Evolutionary conservation across 1,140 invertebrate species (phyloP).

Genomic region (Globodera ellingtonae): DNA sequence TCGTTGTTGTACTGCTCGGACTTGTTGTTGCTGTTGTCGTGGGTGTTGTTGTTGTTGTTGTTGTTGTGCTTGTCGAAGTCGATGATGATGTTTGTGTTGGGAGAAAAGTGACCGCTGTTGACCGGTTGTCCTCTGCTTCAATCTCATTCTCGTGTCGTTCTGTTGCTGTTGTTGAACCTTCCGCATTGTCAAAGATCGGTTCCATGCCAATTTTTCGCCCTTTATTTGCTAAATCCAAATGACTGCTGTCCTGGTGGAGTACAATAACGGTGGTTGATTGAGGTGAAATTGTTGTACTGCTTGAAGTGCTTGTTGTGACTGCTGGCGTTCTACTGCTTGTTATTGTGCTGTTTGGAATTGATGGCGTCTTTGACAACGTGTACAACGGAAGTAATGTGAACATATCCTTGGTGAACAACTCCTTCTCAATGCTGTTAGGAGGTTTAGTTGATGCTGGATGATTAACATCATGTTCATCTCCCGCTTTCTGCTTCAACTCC

Average conservation of each 20-base stretch:
- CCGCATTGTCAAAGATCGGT: not conserved
- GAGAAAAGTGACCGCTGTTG: constrained; percentile 12
- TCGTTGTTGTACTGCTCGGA: constrained; percentile 25
- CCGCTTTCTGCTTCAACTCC: not conserved
- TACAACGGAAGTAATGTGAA: constrained; percentile 6
- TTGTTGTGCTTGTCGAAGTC: constrained; percentile 2
- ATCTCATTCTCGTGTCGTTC: not conserved
- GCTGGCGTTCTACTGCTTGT: constrained; percentile 25
- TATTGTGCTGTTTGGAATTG: constrained; percentile 26
- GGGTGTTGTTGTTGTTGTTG: constrained; percentile 6
- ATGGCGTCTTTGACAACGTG: not conserved
- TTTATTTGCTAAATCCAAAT: not conserved
- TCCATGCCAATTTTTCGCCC: constrained; percentile 7
- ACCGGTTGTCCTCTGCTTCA: not conserved
- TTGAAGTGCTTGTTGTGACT: constrained; percentile 21
- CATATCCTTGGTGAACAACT: constrained; percentile 8
- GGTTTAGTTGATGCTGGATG: not conserved
- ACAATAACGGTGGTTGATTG: not conserved
- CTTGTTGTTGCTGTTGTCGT: constrained; percentile 34
- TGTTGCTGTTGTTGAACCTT: too few relatives aligned
- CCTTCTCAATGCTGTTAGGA: not conserved
- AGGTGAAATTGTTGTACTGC: not conserved
- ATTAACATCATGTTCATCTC: too few relatives aligned
- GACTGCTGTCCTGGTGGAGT: not conserved
- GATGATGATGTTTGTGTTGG: constrained; percentile 23